Evolutionary conservation across 2,888 invertebrate species (phyloP), one percentile per base, ranked within the genome.

Genomic region (Tineola bisselliella): DNA sequence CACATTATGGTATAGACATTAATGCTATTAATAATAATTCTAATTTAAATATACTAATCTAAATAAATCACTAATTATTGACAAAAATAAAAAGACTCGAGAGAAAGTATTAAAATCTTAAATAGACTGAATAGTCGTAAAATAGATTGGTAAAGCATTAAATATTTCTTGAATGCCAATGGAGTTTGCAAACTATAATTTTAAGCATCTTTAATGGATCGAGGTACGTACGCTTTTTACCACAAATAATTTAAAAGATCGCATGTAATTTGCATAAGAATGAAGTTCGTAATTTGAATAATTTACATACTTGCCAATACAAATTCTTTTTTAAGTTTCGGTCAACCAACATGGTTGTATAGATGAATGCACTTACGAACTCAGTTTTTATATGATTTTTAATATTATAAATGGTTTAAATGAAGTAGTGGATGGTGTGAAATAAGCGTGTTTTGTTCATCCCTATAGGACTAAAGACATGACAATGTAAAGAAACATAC

Each of bases 101-200:
- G n/a, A n/a, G n/a, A n/a, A n/a, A n/a, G n/a, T n/a, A n/a, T n/a
- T n/a, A n/a, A n/a, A n/a, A n/a, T n/a, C n/a, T 30, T 56, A 60
- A 44, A 25, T 59, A 44, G 54, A n/a, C n/a, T n/a, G n/a, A n/a
- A n/a, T n/a, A n/a, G n/a, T n/a, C n/a, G n/a, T n/a, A n/a, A n/a
- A n/a, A n/a, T n/a, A n/a, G n/a, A n/a, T n/a, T n/a, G n/a, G n/a
- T n/a, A n/a, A n/a, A n/a, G n/a, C n/a, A n/a, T n/a, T n/a, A n/a
- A n/a, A 59, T 62, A 25, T 31, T 60, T 62, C 33, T 38, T 62
- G 44, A 57, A 58, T 60, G 31, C 30, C 17, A 31, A 48, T 8
- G 30, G 48, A 48, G 48, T 11, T 13, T 5, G 48, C 18, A 5
- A 48, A 18, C 48, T 18, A 48, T 48, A 48, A 48, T 48, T 48